Conservation (phyloP, 1,140 invertebrate genomes). For the Meloidogyne floridensis region DNA sequence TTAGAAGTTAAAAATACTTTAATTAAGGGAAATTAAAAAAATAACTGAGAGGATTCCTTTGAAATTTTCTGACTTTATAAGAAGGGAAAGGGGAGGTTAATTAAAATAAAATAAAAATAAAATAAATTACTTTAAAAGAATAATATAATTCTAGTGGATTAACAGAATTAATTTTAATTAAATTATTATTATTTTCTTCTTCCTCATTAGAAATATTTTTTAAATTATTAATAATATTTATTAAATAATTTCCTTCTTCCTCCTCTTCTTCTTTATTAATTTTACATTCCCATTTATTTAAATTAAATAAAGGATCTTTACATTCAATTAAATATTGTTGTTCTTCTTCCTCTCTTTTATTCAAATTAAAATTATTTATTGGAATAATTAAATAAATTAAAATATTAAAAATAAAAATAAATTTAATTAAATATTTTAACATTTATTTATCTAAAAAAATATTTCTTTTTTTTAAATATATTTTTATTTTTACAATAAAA, state of each 20-base stretch:
- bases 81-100: no score
- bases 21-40: no score
- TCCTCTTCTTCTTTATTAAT: neutral
- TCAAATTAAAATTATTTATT: no score
- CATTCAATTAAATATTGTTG: neutral
- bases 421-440: neutral
- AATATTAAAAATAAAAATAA: neutral
- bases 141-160: constrained; percentile 16
- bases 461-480: no score
- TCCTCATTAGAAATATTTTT: neutral
- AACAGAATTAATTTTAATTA: neutral
- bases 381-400: neutral
- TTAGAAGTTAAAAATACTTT: no score
- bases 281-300: neutral
- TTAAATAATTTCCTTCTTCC: neutral
- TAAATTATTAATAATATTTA: neutral
- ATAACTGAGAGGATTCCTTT: no score
- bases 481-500: no score
- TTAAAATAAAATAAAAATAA: no score
- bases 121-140: neutral
- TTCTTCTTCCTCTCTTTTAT: neutral
- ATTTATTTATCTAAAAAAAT: neutral
- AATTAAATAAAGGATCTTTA: neutral
- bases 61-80: no score
- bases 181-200: neutral